Percentiles rank a stretch among this genome's conserved stretches.
Evolutionary conservation across 1,140 invertebrate species (phyloP).

Genomic region (Agraylea sexmaculata): DNA sequence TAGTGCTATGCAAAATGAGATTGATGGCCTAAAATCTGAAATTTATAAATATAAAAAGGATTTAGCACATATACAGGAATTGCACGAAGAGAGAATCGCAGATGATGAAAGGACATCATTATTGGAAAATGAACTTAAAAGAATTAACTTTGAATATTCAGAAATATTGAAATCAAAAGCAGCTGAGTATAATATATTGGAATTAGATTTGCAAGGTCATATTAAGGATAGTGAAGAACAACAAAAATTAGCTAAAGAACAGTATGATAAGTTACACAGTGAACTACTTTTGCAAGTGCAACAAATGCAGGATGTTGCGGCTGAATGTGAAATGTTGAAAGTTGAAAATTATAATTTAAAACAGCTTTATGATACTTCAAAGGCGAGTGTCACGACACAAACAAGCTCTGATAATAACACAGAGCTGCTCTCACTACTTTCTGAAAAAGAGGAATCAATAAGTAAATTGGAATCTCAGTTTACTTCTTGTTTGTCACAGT

Average conservation of each 20-base stretch:
- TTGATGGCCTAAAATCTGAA: constrained; percentile 24
- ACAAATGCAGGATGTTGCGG: constrained; percentile 26
- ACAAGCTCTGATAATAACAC: too few relatives aligned
- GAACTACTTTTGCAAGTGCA: constrained; percentile 35
- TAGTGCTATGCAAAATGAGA: constrained; percentile 26
- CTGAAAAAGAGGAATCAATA: constrained; percentile 17
- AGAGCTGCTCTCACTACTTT: constrained; percentile 2
- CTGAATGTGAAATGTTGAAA: constrained; percentile 24
- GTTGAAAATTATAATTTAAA: constrained; percentile 27
- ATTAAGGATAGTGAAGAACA: constrained; percentile 43
- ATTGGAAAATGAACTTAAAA: constrained; percentile 40
- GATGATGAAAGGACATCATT: constrained; percentile 29
- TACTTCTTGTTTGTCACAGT: constrained; percentile 13
- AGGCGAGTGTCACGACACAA: too few relatives aligned
- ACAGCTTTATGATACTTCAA: too few relatives aligned
- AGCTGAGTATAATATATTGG: constrained; percentile 46
- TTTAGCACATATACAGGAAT: constrained; percentile 15
- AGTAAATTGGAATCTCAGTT: constrained; percentile 10
- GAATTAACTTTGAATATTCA: constrained; percentile 40
- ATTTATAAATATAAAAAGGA: constrained; percentile 25
- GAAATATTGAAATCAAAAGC: constrained; percentile 37
- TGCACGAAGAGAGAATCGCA: constrained; percentile 28
- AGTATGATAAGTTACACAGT: constrained; percentile 41
- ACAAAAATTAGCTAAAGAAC: constrained; percentile 39
- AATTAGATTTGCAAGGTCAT: constrained; percentile 48